Evolutionary conservation across 1,140 invertebrate genomes (phyloP), one percentile per base, ranked within the genome.

Genomic region (Pseudomyrmex flavicornis): DNA sequence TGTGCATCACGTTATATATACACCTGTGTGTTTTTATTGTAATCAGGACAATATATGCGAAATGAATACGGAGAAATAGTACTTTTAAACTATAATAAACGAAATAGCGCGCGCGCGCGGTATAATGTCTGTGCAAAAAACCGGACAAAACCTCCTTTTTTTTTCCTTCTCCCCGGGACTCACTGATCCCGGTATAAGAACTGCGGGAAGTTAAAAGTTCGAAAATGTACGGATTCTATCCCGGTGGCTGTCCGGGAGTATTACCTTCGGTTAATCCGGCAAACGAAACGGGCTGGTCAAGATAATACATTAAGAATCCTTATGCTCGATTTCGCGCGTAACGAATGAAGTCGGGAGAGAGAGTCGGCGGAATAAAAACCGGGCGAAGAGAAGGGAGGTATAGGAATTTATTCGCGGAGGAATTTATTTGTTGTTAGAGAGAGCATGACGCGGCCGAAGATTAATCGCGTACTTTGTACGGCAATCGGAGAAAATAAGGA

Each of bases 321-420:
- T 80, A 80, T 80, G 76, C 76, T 80, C 76, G 76, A 80, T 80
- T 80, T 80, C 76, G 72, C 76, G 54, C 76, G 76, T 80, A 80
- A 80, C 66, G 22, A 80, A 80, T 80, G 76, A 80, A 80, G 66
- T 80, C 35, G 5, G 5, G 35, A 35, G 5, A 35, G 35, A 35
- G 5, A 35, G 35, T 35, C 44, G 66, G 56, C 13, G 20, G 44
- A 26, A 56, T 59, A 70, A 80, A 80, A 80, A 48, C 44, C 35
- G 44, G 65, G 35, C 35, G 35, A n/a, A n/a, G n/a, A 26, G 12
- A 65, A 52, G 50, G 22, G 26, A 22, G 35, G 35, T 35, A 35
- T 35, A 61, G 44, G 52, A 80, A 80, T 80, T 79, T 79, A 79
- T 79, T 72, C 44, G 20, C 44, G 15, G 17, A 50, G 50, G 76